A percentile compares a stretch with the other conserved stretches of the same genome.
Evolutionary conservation across 1,140 invertebrate species (phyloP).

Genomic region (Araneus ventricosus): DNA sequence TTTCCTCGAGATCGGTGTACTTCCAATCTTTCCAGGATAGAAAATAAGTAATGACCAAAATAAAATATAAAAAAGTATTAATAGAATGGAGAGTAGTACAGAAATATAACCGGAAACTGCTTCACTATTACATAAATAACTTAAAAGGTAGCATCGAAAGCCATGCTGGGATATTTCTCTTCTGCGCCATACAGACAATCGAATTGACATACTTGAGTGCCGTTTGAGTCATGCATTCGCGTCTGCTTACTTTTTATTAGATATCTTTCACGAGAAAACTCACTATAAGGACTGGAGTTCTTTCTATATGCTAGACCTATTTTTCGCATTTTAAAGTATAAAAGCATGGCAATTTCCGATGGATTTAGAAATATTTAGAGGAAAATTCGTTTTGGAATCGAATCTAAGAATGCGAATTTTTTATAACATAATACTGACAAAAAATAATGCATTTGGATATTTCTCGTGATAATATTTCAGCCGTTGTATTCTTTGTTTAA

Average conservation of each 20-base stretch:
- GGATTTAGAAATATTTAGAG: too few relatives aligned
- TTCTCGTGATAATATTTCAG: too few relatives aligned
- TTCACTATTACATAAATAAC: background rate
- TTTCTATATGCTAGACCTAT: too few relatives aligned
- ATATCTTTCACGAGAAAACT: background rate
- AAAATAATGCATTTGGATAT: too few relatives aligned
- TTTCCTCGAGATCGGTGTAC: background rate
- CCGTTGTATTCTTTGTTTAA: too few relatives aligned
- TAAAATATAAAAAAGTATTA: background rate
- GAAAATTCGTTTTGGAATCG: too few relatives aligned
- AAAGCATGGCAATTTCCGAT: too few relatives aligned
- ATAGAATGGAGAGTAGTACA: background rate
- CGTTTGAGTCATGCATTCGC: background rate
- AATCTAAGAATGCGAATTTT: too few relatives aligned
- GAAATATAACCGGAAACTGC: background rate
- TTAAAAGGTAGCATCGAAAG: background rate
- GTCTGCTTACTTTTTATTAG: too few relatives aligned
- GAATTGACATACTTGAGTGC: background rate
- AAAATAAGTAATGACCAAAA: background rate
- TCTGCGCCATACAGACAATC: background rate
- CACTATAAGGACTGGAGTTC: too few relatives aligned
- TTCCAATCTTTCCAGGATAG: background rate
- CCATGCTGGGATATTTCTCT: background rate
- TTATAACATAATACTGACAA: too few relatives aligned
- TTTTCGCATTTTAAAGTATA: too few relatives aligned